Percentiles rank a stretch among this genome's conserved stretches.
Conservation (phyloP, 2,797 vertebrate species). For the Microctenopoma lineatum region DNA sequence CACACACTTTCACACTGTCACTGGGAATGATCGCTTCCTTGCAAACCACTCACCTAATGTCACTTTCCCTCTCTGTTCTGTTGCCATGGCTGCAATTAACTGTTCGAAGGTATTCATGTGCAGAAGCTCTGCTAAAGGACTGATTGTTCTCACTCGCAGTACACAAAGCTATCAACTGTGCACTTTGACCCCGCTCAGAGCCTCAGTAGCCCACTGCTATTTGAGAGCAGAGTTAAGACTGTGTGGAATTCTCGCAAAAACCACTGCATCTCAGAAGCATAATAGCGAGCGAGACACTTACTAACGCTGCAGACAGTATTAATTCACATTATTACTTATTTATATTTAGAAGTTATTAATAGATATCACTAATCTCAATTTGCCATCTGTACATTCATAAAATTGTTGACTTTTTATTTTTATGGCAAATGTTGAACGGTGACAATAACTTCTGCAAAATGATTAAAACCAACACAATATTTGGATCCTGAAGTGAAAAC, state of each 20-base stretch:
- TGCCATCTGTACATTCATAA: not conserved
- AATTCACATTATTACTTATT: not conserved
- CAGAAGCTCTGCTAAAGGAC: slow-evolving; percentile 53
- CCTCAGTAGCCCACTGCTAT: slow-evolving; percentile 50
- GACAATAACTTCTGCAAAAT: not conserved
- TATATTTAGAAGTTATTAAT: not conserved
- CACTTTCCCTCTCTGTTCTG: slow-evolving; percentile 55
- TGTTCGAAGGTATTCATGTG: slow-evolving; percentile 58
- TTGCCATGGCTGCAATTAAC: slow-evolving; percentile 72
- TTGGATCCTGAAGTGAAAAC: not conserved
- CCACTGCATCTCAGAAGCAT: slow-evolving; percentile 1
- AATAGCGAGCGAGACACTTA: slow-evolving; percentile 11
- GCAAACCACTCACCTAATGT: slow-evolving; percentile 57
- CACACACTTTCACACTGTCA: slow-evolving; percentile 53
- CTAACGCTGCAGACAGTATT: slow-evolving; percentile 3
- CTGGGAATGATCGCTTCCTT: slow-evolving; percentile 42
- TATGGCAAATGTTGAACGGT: not conserved
- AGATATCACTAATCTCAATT: not conserved
- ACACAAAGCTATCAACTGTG: slow-evolving; percentile 59
- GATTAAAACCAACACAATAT: not conserved
- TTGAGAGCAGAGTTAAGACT: slow-evolving; percentile 60
- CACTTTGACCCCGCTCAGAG: slow-evolving; percentile 61
- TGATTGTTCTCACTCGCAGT: slow-evolving; percentile 56
- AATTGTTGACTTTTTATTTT: not conserved
- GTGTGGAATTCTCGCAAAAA: slow-evolving; percentile 56